Percentiles rank a stretch among this genome's conserved stretches.
These are phyloP conservation scores for Phalacrocorax carbo DNA, from an alignment of 2,113 vertebrate genomes.

Conservation along the genomic window DNA sequence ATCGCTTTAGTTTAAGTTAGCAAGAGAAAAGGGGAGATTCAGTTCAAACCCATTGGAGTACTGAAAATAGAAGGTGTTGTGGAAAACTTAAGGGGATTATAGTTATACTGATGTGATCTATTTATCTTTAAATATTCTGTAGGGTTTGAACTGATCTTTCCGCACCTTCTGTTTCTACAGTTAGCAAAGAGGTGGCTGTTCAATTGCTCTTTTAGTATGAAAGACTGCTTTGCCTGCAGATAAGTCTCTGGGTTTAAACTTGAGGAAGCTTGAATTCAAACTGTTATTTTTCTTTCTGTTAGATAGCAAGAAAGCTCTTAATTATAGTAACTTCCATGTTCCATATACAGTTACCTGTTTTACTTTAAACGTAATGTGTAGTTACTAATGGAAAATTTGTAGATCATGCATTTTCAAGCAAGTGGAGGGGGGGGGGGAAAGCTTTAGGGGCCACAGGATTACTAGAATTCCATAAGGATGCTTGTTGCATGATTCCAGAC, in stretches of 20 bases:
- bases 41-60: background rate
- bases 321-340: background rate
- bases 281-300: background rate
- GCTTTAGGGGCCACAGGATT: background rate
- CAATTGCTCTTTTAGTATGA: background rate
- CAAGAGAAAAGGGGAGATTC: background rate
- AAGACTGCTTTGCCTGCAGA: background rate
- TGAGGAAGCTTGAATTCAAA: background rate
- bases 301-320: background rate
- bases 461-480: background rate
- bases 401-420: background rate
- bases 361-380: background rate
- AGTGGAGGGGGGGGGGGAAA: accelerated
- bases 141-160: background rate
- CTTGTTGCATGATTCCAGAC: background rate
- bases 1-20: background rate
- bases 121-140: background rate
- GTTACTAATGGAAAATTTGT: background rate
- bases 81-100: background rate
- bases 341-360: background rate
- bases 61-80: background rate
- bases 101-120: background rate
- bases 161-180: background rate
- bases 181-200: background rate
- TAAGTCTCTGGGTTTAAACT: background rate